Evolutionary conservation across 2,888 invertebrate species (phyloP), one percentile per base, ranked within the genome.

Genomic region (Pandemis cinnamomeana): DNA sequence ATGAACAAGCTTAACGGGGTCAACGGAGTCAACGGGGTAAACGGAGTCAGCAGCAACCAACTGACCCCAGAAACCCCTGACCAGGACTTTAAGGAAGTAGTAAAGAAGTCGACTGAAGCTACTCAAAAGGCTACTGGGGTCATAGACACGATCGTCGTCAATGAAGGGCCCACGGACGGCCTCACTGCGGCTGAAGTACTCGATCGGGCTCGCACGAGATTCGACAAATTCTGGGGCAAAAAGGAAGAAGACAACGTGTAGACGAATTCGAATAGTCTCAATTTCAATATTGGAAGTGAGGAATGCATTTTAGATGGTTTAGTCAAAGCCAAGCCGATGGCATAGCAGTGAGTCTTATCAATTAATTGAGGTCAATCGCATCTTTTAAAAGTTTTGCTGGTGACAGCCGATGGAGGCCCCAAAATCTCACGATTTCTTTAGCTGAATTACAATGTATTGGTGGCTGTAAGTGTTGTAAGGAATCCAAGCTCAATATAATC

Each of bases 171-270:
- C 48, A 80, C 82, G 70, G 94, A 93, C n/a, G 94, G 95, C 2
- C 92, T 96, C 61, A 93, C 95, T 67, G 96, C 97, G 53, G 95
- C 96, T 72, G 97, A 97, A 86, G 97, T 97, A 77, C 93, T 97
- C 79, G 97, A 97, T 87, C 96, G 96, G 87, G 97, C 97, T 82
- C 96, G 97, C 81, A 96, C 96, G 88, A 96, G 97, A 82, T 97
- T 97, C 87, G 97, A 97, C 90, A 96, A 97, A 85, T 97, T 97
- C 90, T 97, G 97, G 97, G 96, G 97, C 79, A 96, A 96, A 83
- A 95, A 94, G 82, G 95, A 95, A 82, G 95, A 95, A 81, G 95
- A 95, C 80, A 95, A 94, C 83, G 95, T 94, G 81, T 94, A 93
- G 84, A 85, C 46, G 13, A 53, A 60, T 60, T 66, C 46, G 60